A percentile compares a stretch with the other conserved stretches of the same genome.
phyloP scores from a whole-genome alignment of 2,888 invertebrate genomes.

The Andricus curvator region DNA sequence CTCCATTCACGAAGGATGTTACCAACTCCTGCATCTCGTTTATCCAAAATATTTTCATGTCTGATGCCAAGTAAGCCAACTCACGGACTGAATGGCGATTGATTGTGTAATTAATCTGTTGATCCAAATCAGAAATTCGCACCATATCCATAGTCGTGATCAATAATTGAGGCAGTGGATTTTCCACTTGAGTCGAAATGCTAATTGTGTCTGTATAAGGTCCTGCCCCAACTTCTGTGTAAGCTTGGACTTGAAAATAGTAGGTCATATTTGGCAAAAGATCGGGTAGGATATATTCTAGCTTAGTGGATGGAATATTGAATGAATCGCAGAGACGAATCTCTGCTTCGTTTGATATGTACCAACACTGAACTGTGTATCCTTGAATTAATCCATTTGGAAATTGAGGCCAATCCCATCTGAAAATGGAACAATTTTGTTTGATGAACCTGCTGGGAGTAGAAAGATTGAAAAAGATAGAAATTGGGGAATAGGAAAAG shows the following conservation, averaged over 20 bases:
- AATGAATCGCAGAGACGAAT: slow-evolving; percentile 81
- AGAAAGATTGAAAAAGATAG: too few species aligned
- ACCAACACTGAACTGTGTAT: slow-evolving; percentile 88
- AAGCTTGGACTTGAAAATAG: slow-evolving; percentile 87
- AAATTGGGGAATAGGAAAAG: too few species aligned
- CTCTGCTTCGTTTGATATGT: slow-evolving; percentile 76
- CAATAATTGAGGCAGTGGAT: slow-evolving; percentile 89
- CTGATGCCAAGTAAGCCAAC: slow-evolving; percentile 84
- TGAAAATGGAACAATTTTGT: slow-evolving; percentile 74
- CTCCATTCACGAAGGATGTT: slow-evolving; percentile 81
- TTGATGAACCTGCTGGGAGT: background rate
- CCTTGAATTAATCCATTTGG: slow-evolving; percentile 88
- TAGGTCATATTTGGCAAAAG: slow-evolving; percentile 83
- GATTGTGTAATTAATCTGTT: slow-evolving; percentile 82
- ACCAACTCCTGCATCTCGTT: slow-evolving; percentile 87
- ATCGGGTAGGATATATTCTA: slow-evolving; percentile 81
- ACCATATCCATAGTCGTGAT: slow-evolving; percentile 87
- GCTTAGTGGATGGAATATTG: slow-evolving; percentile 79
- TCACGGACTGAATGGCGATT: slow-evolving; percentile 86
- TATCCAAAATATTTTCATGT: slow-evolving; percentile 90
- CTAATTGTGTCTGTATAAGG: slow-evolving; percentile 84
- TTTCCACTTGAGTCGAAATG: slow-evolving; percentile 85
- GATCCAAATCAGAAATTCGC: slow-evolving; percentile 88
- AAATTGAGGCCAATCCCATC: slow-evolving; percentile 89
- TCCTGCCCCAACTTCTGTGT: slow-evolving; percentile 89